Percentiles rank a stretch among this genome's conserved stretches.
phyloP scores from a whole-genome alignment of 2,797 vertebrate species.

The Lutjanus argentimaculatus region DNA sequence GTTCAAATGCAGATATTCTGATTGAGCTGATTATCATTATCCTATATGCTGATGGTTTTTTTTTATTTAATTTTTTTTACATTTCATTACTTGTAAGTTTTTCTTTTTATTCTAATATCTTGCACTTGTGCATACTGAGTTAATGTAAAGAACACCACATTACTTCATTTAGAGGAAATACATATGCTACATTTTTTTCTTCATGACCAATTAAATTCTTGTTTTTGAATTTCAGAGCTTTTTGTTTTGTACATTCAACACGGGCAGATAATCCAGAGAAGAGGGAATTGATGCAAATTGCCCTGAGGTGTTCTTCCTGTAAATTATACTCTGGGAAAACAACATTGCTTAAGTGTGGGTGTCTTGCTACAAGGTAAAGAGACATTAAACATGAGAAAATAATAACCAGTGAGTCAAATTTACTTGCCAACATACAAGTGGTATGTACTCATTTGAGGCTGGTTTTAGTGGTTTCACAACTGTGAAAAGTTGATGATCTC shows the following conservation, averaged over 20 bases:
- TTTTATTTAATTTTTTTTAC: background rate
- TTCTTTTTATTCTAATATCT: background rate
- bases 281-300: conserved; percentile 1
- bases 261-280: conserved; percentile 9
- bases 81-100: too few species aligned
- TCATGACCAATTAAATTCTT: background rate
- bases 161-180: too few species aligned
- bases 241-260: background rate
- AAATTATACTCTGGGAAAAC: background rate
- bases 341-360: background rate
- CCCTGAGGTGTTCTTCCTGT: background rate
- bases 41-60: background rate
- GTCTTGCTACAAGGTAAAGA: conserved; percentile 19
- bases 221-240: background rate
- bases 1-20: background rate
- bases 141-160: background rate
- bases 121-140: background rate
- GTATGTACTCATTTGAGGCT: background rate
- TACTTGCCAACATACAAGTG: conserved; percentile 7
- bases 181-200: too few species aligned
- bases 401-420: background rate
- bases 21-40: background rate
- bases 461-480: background rate
- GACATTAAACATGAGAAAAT: background rate
- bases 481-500: conserved; percentile 7